A percentile compares a stretch with the other conserved stretches of the same genome.
phyloP scores from a whole-genome alignment of 2,797 vertebrate genomes.

The Pangasius larnaudii region DNA sequence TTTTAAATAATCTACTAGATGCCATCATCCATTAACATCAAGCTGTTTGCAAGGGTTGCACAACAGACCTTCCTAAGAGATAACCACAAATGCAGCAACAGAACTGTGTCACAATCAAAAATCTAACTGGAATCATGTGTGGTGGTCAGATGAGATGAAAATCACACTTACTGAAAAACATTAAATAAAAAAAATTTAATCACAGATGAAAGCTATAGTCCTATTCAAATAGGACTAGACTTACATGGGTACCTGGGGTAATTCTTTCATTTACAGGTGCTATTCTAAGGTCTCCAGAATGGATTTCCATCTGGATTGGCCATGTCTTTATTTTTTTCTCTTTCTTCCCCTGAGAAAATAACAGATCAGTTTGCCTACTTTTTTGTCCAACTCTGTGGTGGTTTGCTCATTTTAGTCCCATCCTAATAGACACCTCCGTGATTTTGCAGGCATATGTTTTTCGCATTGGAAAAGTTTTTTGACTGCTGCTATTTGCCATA shows the following conservation, averaged over 20 bases:
- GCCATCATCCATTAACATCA: neutral
- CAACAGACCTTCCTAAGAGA: neutral
- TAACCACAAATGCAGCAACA: neutral
- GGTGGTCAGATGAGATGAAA: neutral
- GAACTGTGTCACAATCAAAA: neutral
- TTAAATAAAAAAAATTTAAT: no score
- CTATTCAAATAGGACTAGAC: neutral
- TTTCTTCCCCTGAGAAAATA: neutral
- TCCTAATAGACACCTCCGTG: neutral
- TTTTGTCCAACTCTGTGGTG: neutral
- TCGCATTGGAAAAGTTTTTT: neutral
- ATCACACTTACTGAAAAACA: neutral
- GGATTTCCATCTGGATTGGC: neutral
- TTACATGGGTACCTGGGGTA: neutral
- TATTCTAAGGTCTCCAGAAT: neutral
- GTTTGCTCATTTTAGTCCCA: neutral
- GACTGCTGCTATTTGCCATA: neutral
- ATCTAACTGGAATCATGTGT: neutral
- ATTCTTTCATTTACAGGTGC: neutral
- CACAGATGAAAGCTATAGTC: no score
- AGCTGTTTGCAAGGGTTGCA: conserved; percentile 1
- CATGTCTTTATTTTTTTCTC: neutral
- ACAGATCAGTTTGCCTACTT: neutral
- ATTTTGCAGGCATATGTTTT: neutral
- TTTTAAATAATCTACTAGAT: neutral